Percentiles rank a stretch among this genome's conserved stretches.
These are phyloP conservation scores for Gisinianus flammeolus DNA, from an alignment of 2,888 invertebrate species.

Conservation along the genomic window DNA sequence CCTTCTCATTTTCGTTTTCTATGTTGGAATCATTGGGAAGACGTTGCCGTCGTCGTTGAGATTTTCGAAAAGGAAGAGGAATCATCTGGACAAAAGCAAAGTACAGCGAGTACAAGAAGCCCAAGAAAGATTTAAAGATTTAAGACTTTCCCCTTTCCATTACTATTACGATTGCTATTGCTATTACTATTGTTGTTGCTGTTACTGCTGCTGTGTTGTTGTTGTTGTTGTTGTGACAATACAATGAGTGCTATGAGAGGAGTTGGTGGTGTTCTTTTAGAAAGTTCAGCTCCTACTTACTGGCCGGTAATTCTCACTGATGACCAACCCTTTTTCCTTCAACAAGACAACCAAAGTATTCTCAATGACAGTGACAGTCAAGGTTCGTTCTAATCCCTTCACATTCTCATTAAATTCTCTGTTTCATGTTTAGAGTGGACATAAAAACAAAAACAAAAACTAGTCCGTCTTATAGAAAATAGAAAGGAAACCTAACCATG, in stretches of 20 bases:
- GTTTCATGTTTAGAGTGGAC: too few relatives aligned
- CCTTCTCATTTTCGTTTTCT: too few relatives aligned
- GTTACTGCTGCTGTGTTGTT: neutral
- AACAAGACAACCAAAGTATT: constrained; percentile 17
- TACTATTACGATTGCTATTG: too few relatives aligned
- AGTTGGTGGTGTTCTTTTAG: constrained; percentile 21
- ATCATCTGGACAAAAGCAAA: neutral
- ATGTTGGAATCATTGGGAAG: too few relatives aligned
- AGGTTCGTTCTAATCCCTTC: too few relatives aligned
- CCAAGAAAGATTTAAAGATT: too few relatives aligned
- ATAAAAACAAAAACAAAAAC: too few relatives aligned
- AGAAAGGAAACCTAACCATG: too few relatives aligned
- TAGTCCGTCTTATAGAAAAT: too few relatives aligned
- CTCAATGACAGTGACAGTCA: constrained; percentile 30
- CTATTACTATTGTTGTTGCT: neutral
- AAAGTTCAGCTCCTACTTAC: constrained; percentile 33
- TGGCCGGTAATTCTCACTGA: constrained; percentile 22
- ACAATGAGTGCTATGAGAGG: constrained; percentile 30
- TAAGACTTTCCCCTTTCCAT: too few relatives aligned
- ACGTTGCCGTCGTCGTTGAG: too few relatives aligned
- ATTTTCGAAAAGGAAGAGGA: neutral
- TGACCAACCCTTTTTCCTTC: constrained; percentile 11
- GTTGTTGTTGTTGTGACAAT: neutral
- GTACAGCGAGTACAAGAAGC: neutral
- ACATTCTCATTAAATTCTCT: too few relatives aligned